Evolutionary conservation across 2,888 invertebrate species (phyloP), one percentile per base, ranked within the genome.

Genomic region (Drosophila testacea): DNA sequence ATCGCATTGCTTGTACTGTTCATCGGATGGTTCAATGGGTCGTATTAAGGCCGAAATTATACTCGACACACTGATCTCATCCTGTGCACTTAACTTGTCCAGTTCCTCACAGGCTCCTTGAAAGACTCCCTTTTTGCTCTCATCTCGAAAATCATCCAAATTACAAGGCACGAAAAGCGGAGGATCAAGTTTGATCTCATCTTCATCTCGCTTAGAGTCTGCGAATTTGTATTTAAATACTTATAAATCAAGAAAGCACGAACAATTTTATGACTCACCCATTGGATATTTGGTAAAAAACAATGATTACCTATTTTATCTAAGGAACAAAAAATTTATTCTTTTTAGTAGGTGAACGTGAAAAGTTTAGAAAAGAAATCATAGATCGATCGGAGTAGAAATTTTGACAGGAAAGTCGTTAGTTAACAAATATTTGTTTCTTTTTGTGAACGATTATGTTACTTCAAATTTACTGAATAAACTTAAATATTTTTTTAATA

Each of bases 1-100:
- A 46, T 85, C 63, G 39, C 90, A 84, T 6, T 55, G 48, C 6
- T 57, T 60, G 4, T 73, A 83, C 46, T 81, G 70, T 0, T 74
- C 81, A 11, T 86, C 81, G 1, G 84, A 76, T 0, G 84, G 76
- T 34, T 88, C 89, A 13, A 91, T 78, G 4, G 73, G 72, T 16
- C 82, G 62, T 16, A 91, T 51, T 10, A 91, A 5, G 4, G 82
- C 77, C 0, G 91, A 91, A 4, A 91, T 81, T 13, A 91, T 90
- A 60, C 91, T 91, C 13, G 90, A 89, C 22, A 91, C 68, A 71
- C 91, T 91, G 48, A 91, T 91, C 73, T 90, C 91, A 71, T 91
- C 91, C 69, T 90, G 79, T 6, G 91, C 79, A 32, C 72, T 73
- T 6, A 91, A 39, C 42, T 79, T 64, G 0, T 82, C 81, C 51